A percentile compares a stretch with the other conserved stretches of the same genome.
Conservation (phyloP, 2,113 vertebrate genomes). For the Xerus inauris region DNA sequence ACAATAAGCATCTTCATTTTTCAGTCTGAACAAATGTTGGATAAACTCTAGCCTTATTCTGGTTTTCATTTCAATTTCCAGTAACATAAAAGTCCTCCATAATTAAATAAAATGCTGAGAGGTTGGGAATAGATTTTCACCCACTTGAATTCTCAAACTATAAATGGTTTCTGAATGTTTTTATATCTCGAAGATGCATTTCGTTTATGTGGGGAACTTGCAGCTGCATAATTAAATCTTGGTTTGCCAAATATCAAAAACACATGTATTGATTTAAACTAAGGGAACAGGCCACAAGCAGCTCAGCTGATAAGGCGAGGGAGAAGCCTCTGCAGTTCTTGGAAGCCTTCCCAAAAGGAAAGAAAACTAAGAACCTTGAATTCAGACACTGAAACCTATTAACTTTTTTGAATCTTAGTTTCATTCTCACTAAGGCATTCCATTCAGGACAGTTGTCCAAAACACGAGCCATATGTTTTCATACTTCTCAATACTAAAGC, state of each 20-base stretch:
- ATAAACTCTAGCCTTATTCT: conserved; percentile 72
- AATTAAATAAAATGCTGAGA: conserved; percentile 85
- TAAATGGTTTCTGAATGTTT: conserved; percentile 84
- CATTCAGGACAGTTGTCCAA: conserved; percentile 71
- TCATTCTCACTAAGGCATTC: conserved; percentile 73
- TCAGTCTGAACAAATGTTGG: conserved; percentile 71
- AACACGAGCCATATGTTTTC: conserved; percentile 76
- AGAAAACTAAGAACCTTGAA: conserved; percentile 79
- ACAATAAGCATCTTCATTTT: conserved; percentile 67
- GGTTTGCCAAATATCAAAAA: conserved; percentile 87
- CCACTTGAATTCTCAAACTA: conserved; percentile 75
- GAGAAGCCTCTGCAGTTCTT: conserved; percentile 76
- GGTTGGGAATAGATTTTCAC: conserved; percentile 82
- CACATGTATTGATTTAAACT: conserved; percentile 87
- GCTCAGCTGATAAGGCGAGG: conserved; percentile 75
- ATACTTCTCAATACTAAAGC: conserved; percentile 39
- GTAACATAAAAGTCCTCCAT: conserved; percentile 79
- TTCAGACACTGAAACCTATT: conserved; percentile 77
- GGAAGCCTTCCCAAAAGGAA: conserved; percentile 79
- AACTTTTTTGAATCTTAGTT: conserved; percentile 71
- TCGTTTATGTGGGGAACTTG: conserved; percentile 80
- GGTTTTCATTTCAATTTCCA: conserved; percentile 82
- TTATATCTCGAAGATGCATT: conserved; percentile 84
- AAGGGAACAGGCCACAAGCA: conserved; percentile 81
- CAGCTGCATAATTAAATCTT: conserved; percentile 88